Conservation (phyloP, 2,113 vertebrate species). For the Oryctolagus cuniculus region DNA sequence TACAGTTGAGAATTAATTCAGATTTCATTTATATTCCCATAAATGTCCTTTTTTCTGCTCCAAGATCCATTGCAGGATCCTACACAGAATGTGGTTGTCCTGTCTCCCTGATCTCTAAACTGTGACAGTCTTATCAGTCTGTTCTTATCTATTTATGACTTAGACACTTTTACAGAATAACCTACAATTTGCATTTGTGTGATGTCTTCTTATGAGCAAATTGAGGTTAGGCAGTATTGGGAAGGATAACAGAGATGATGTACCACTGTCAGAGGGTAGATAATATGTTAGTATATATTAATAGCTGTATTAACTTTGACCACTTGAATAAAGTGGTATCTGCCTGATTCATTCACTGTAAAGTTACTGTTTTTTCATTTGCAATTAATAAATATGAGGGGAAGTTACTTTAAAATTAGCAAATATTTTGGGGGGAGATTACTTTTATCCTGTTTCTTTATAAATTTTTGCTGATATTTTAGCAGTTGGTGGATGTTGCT, state of each 20-base stretch:
- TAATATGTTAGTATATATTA: not conserved
- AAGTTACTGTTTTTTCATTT: not conserved
- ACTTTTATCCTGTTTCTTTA: not conserved
- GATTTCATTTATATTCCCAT: not conserved
- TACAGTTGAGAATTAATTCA: not conserved
- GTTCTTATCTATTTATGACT: slow-evolving; percentile 49
- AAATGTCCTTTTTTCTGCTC: not conserved
- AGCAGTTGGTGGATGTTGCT: not conserved
- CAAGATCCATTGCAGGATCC: not conserved
- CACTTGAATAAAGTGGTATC: not conserved
- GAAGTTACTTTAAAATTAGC: not conserved
- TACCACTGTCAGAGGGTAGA: not conserved
- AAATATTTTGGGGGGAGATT: not conserved
- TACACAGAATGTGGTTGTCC: not conserved
- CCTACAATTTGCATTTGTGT: slow-evolving; percentile 30
- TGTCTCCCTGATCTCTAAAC: not conserved
- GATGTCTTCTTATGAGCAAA: slow-evolving; percentile 48
- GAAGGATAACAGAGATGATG: not conserved
- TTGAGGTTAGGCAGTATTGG: not conserved
- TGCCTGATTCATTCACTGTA: not conserved
- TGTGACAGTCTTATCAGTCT: slow-evolving; percentile 6
- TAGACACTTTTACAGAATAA: not conserved
- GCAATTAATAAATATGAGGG: not conserved
- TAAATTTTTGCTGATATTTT: not conserved
- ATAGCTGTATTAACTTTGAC: not conserved